Evolutionary conservation across 2,113 vertebrate genomes (phyloP), one percentile per base, ranked within the genome.

Genomic region (Chaenogobius annularis): DNA sequence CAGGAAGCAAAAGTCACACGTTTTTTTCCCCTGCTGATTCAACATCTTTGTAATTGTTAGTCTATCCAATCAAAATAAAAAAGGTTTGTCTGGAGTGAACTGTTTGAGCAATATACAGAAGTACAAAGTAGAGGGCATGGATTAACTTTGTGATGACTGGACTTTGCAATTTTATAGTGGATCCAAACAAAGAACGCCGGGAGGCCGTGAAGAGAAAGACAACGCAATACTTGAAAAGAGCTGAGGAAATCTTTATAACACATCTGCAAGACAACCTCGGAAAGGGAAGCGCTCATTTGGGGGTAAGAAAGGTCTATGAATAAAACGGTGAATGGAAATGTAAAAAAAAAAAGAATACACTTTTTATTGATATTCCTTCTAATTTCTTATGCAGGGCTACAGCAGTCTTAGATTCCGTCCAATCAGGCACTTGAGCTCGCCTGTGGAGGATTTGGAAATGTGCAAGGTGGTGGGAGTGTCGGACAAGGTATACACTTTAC

Each of bases 201-300:
- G 98, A 99, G 85, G 98, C 98, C 0, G 97, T 99, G 67, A 98
- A 98, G 84, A 71, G 97, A 81, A 99, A 99, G 85, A 98, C 98
- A 13, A 95, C 96, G 0, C 96, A 99, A 82, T 99, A 99, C 85
- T 92, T 99, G 73, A 95, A 94, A 85, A 94, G 97, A n/a, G 97
- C 98, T 0, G 98, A 99, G 72, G 97, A 99, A 75, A 99, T 99
- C 90, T 99, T 99, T 84, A 98, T 93, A 35, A 97, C 95, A 75
- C 97, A 99, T 90, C 92, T 99, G 20, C 96, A 98, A 86, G 92
- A 94, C 85, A 94, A 93, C 3, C 87, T 95, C 0, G 92, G 92
- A 3, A 91, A 81, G 0, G 93, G 91, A 40, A 88, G 58, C 86
- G 74, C 92, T 83, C 78, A 92, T 0, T 91, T 93, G 89, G 92